Conservation (phyloP, 2,888 invertebrate species). For the Hypolimnas misippus region DNA sequence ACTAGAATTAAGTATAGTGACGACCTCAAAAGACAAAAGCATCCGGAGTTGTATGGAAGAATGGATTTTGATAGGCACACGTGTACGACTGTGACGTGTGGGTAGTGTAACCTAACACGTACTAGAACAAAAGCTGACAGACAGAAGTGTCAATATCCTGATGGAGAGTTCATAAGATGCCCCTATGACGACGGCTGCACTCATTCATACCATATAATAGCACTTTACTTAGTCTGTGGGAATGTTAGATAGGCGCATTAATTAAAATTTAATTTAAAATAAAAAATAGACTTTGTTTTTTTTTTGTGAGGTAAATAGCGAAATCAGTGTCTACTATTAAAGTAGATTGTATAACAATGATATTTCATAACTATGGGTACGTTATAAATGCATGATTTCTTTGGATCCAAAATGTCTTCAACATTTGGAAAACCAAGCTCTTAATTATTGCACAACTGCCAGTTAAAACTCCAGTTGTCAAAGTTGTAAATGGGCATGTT, state of each 20-base stretch:
- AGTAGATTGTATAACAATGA: no score
- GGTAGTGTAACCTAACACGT: conserved; percentile 71
- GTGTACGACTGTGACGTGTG: conserved; percentile 56
- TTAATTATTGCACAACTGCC: neutral
- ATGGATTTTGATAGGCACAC: conserved; percentile 54
- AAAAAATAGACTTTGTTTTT: neutral
- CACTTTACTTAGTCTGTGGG: conserved; percentile 66
- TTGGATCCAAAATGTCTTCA: no score
- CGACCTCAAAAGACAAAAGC: conserved; percentile 37
- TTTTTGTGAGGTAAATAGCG: no score
- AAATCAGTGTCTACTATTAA: no score
- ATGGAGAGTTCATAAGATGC: conserved; percentile 72
- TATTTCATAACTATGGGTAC: no score
- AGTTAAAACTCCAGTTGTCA: no score
- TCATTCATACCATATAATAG: conserved; percentile 68
- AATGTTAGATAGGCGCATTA: conserved; percentile 46
- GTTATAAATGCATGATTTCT: no score
- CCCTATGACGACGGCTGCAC: conserved; percentile 74
- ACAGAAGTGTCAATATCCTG: conserved; percentile 79
- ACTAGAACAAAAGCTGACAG: conserved; percentile 73
- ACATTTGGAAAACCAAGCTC: no score
- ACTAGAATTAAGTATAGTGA: conserved; percentile 26
- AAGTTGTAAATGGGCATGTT: no score
- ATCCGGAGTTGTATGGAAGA: conserved; percentile 39
- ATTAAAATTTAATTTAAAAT: conserved; percentile 5